phyloP scores from a whole-genome alignment of 2,113 vertebrate species.

The Andinoacara biseriatus region DNA sequence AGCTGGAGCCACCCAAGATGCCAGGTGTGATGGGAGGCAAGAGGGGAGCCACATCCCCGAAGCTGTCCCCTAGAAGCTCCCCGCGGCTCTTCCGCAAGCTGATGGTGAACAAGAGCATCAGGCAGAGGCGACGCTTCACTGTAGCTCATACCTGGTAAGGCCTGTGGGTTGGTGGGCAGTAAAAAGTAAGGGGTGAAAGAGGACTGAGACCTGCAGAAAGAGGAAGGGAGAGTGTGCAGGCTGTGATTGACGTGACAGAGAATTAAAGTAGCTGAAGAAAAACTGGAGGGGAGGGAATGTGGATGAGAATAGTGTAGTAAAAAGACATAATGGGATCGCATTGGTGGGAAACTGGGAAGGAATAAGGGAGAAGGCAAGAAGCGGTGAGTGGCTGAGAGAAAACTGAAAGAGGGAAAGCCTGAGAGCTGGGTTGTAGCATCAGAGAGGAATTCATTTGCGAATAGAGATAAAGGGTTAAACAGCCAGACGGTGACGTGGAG shows the following conservation, averaged over 20 bases:
- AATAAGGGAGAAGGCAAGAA: background rate
- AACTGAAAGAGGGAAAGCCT: background rate
- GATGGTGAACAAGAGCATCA: slow-evolving; percentile 97
- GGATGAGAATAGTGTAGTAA: background rate
- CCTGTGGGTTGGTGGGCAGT: background rate
- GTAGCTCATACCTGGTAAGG: slow-evolving; percentile 98
- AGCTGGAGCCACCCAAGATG: slow-evolving; percentile 92
- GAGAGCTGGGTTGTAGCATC: background rate
- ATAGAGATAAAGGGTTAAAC: background rate
- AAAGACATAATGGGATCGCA: slow-evolving; percentile 6
- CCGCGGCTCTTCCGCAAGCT: slow-evolving; percentile 97
- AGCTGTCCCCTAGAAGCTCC: slow-evolving; percentile 96
- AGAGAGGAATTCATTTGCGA: slow-evolving; percentile 4
- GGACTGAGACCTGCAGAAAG: background rate
- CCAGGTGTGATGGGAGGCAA: slow-evolving; percentile 85
- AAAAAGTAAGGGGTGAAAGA: background rate
- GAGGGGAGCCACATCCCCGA: slow-evolving; percentile 90
- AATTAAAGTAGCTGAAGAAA: slow-evolving; percentile 6
- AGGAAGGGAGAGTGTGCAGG: background rate
- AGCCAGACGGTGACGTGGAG: background rate
- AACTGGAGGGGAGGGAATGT: background rate
- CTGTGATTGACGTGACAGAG: background rate
- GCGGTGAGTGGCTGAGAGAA: background rate
- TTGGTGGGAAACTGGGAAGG: slow-evolving; percentile 4
- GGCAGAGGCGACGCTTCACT: slow-evolving; percentile 95